phyloP scores from a whole-genome alignment of 2,888 invertebrate species.

The Aricia artaxerxes region DNA sequence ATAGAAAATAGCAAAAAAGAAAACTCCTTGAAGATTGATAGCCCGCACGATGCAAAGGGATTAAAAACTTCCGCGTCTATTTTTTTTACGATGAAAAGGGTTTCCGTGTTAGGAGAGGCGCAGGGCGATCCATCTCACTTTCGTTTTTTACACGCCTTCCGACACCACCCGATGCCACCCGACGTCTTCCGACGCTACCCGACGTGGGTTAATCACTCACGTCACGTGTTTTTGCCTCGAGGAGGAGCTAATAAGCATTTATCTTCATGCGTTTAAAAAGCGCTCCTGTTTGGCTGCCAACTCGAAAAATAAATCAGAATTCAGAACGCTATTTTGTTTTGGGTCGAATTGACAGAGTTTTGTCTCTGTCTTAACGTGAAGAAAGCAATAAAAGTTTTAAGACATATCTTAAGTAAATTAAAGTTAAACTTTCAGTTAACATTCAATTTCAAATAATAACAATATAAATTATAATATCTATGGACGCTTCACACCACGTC shows the following conservation, averaged over 20 bases:
- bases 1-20: neutral
- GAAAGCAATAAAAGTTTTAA: too few relatives aligned
- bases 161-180: neutral
- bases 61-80: neutral
- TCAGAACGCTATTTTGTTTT: neutral
- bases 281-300: neutral
- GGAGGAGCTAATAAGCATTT: neutral
- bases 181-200: neutral
- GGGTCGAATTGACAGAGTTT: neutral
- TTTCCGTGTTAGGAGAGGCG: constrained; percentile 24
- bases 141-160: neutral
- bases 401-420: too few relatives aligned
- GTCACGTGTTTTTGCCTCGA: neutral
- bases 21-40: neutral
- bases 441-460: too few relatives aligned
- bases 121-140: constrained; percentile 21
- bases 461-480: too few relatives aligned
- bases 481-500: too few relatives aligned
- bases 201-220: constrained; percentile 2
- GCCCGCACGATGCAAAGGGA: neutral
- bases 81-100: constrained; percentile 27
- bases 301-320: neutral
- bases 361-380: too few relatives aligned
- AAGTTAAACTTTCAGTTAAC: too few relatives aligned
- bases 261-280: constrained; percentile 9